A percentile compares a stretch with the other conserved stretches of the same genome.
Evolutionary conservation across 2,113 vertebrate genomes (phyloP).

Genomic region (Fulmarus glacialis): DNA sequence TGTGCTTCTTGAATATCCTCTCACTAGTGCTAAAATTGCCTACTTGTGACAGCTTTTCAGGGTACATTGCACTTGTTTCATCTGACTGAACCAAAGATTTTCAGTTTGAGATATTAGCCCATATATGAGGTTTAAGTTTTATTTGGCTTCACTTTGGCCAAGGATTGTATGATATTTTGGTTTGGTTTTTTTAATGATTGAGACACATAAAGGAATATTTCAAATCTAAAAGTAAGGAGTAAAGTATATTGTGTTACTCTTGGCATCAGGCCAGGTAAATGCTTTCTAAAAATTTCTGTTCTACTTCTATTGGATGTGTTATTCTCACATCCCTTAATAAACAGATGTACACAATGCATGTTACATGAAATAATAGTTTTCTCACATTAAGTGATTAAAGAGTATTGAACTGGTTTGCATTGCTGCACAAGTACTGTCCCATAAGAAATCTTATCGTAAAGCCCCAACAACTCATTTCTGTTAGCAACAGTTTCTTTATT

Average conservation of each 20-base stretch:
- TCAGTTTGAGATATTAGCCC: neutral
- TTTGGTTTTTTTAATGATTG: neutral
- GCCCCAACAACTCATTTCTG: neutral
- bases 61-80: neutral
- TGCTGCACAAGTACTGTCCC: neutral
- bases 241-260: neutral
- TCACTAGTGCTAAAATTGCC: neutral
- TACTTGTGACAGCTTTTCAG: neutral
- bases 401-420: neutral
- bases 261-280: neutral
- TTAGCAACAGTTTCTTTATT: neutral
- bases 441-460: neutral
- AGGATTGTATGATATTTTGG: neutral
- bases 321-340: neutral
- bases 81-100: neutral
- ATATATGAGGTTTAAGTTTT: neutral
- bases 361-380: neutral
- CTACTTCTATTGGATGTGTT: neutral
- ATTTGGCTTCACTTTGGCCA: neutral
- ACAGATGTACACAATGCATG: fast-evolving
- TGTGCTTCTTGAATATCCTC: neutral
- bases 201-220: neutral
- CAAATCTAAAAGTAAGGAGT: neutral
- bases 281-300: neutral
- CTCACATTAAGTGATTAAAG: neutral